A percentile compares a stretch with the other conserved stretches of the same genome.
These are phyloP conservation scores for Phenganax subtilis DNA, from an alignment of 92 coral and sea anemone species.

Conservation along the genomic window DNA sequence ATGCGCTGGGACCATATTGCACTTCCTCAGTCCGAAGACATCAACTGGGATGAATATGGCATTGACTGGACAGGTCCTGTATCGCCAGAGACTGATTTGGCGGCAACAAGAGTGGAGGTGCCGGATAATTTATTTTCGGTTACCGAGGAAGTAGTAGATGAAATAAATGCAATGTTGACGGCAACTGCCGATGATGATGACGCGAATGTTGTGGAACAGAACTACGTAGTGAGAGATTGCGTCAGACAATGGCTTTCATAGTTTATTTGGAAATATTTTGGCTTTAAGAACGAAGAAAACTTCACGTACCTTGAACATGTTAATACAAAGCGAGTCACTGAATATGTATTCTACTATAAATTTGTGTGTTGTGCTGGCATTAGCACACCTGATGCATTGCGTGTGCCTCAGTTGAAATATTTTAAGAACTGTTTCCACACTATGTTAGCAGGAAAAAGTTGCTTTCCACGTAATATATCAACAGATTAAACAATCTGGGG, in stretches of 20 bases:
- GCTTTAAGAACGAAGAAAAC: background rate
- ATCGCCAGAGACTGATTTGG: conserved; percentile 5
- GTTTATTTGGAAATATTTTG: background rate
- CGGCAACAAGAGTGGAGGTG: conserved; percentile 27
- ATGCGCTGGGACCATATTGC: conserved; percentile 25
- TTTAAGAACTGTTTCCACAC: background rate
- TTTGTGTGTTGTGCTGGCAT: no score
- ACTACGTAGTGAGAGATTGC: conserved; percentile 27
- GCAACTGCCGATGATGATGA: conserved; percentile 5
- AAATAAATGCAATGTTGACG: conserved; percentile 19
- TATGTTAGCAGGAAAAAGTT: background rate
- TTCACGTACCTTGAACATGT: no score
- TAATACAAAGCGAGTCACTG: no score
- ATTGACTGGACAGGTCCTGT: conserved; percentile 34
- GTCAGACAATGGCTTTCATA: conserved; percentile 7
- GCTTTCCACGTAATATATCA: background rate
- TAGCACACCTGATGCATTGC: no score
- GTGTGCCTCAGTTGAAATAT: no score
- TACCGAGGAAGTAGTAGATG: conserved; percentile 1
- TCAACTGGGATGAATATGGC: conserved; percentile 32
- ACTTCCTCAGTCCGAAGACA: conserved; percentile 30
- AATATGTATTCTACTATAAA: no score
- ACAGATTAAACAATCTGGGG: no score
- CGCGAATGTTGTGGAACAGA: background rate
- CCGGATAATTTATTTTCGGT: conserved; percentile 3